These are phyloP conservation scores for Bombyx mandarina DNA, from an alignment of 1,140 invertebrate species.

Conservation along the genomic window DNA sequence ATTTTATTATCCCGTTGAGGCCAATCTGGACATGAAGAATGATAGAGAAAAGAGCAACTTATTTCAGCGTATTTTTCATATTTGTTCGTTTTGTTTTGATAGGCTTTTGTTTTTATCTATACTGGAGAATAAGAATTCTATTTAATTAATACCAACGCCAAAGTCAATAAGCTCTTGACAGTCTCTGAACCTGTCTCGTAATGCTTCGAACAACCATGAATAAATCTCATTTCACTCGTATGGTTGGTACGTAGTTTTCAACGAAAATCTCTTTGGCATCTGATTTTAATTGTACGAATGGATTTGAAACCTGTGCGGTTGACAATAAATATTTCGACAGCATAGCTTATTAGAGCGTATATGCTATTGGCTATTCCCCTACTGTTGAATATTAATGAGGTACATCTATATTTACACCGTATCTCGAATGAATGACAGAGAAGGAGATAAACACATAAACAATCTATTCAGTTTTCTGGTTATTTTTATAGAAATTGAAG, in stretches of 20 bases:
- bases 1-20: background rate
- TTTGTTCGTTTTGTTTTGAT: no score
- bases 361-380: constrained; percentile 5
- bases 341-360: constrained; percentile 16
- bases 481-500: no score
- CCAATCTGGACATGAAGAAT: constrained; percentile 7
- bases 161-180: no score
- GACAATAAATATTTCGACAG: constrained; percentile 17
- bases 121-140: no score
- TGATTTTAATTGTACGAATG: constrained; percentile 17
- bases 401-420: constrained; percentile 24
- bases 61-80: constrained; percentile 5
- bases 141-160: no score
- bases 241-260: no score
- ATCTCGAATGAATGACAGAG: constrained; percentile 31
- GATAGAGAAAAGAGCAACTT: constrained; percentile 1
- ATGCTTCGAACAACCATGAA: no score
- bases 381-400: constrained; percentile 51
- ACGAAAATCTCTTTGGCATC: constrained; percentile 2
- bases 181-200: no score
- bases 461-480: no score
- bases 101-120: no score
- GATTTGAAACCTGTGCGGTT: constrained; percentile 17
- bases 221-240: no score
- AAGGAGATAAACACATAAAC: background rate